phyloP scores from a whole-genome alignment of 1,140 invertebrate genomes.

The Calliphora vicina region DNA sequence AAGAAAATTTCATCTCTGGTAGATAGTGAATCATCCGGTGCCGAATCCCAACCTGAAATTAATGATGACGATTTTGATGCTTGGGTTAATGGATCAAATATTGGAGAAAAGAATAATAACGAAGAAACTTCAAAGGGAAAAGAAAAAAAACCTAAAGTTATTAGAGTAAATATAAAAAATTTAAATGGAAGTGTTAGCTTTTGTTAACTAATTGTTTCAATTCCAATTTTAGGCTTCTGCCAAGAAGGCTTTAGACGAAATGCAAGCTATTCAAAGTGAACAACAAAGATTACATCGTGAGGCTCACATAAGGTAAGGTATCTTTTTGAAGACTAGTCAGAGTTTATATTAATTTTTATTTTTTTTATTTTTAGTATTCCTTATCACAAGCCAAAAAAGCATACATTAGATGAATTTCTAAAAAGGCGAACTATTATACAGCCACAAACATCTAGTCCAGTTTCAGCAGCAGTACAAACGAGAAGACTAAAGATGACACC shows the following conservation, averaged over 20 bases:
- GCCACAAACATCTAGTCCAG: conserved; percentile 47
- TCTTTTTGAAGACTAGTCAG: too few species aligned
- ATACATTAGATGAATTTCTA: conserved; percentile 75
- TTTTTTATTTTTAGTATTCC: conserved; percentile 65
- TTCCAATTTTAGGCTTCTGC: conserved; percentile 58
- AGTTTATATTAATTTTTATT: background rate
- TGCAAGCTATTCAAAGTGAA: conserved; percentile 64
- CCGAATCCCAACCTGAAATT: background rate
- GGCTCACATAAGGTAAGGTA: conserved; percentile 64
- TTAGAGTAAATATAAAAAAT: background rate
- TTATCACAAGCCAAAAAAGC: conserved; percentile 77
- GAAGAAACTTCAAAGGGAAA: conserved; percentile 37
- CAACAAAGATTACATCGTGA: conserved; percentile 73
- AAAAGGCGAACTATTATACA: conserved; percentile 55
- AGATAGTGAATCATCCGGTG: background rate
- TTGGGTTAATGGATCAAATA: conserved; percentile 36
- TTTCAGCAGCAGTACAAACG: conserved; percentile 44
- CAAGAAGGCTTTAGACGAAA: conserved; percentile 62
- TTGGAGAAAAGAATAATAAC: conserved; percentile 30
- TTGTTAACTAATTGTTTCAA: background rate
- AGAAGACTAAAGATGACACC: conserved; percentile 64
- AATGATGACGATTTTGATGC: conserved; percentile 50
- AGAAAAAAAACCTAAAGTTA: conserved; percentile 43
- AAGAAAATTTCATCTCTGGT: conserved; percentile 43
- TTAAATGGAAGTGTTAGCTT: background rate